Evolutionary conservation across 2,113 vertebrate genomes (phyloP).

Genomic region (Micromys minutus): DNA sequence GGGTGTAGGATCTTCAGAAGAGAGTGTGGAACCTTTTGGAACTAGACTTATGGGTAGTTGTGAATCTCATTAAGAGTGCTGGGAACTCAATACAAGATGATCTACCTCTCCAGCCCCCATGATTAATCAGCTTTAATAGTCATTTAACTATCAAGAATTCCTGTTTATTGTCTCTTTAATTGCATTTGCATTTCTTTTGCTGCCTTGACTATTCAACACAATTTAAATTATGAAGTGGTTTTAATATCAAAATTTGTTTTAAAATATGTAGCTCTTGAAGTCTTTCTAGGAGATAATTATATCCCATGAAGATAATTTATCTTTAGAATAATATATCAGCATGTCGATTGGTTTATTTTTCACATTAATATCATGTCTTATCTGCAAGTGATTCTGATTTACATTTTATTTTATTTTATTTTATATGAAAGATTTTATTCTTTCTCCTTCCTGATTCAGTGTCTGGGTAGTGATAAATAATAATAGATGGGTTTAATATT

Average conservation of each 20-base stretch:
- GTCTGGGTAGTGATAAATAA: neutral
- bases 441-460: neutral
- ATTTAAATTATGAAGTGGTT: neutral
- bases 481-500: neutral
- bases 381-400: neutral
- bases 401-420: neutral
- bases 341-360: neutral
- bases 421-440: neutral
- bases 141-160: neutral
- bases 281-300: neutral
- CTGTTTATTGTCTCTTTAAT: neutral
- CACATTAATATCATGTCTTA: neutral
- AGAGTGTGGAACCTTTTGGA: neutral
- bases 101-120: neutral
- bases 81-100: neutral
- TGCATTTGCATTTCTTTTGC: neutral
- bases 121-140: neutral
- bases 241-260: neutral
- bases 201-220: neutral
- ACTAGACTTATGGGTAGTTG: neutral
- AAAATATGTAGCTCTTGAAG: neutral
- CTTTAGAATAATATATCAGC: neutral
- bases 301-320: neutral
- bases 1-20: too few species aligned
- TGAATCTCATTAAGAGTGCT: too few species aligned